Evolutionary conservation across 1,140 invertebrate genomes (phyloP), one percentile per base, ranked within the genome.

Genomic region (Diabrotica virgifera): DNA sequence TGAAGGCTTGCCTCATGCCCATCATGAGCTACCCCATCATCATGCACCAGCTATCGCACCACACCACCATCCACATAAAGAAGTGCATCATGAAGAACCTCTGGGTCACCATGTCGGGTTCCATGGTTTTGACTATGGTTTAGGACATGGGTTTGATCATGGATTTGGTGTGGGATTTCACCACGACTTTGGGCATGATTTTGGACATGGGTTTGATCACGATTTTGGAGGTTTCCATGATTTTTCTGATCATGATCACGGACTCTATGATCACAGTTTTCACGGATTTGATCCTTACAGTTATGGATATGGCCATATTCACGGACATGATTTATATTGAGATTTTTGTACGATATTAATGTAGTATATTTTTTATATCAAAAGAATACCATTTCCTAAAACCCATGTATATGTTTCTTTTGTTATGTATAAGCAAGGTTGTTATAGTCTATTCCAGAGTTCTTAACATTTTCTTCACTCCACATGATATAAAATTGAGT

Each of bases 141-240:
- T 58, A 37, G 36, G 11, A 37, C 37, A n/a, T 37, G 36, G 36
- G 5, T 12, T 8, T 7, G 12, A 58, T 37, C 56, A 58, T 11
- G 56, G 37, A 40, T 37, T 58, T 10, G 36, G 8, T 37, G 36
- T 36, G n/a, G 55, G 36, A 57, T 57, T 55, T 12, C n/a, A 36
- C 37, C 36, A 57, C n/a, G 55, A n/a, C 24, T 5, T 36, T 7
- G 12, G 37, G 6, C 56, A 58, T 11, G 56, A 14, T 12, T 3
- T 58, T 10, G 4, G 2, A 12, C n/a, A 57, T 4, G 55, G 36
- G 37, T 57, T 55, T 37, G 36, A 36, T 36, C 36, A 57, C 6
- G 55, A n/a, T n/a, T 5, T 36, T 57, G 36, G 55, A 40, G 9
- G 8, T 36, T 10, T 24, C 0, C 10, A 57, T 36, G 55, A 36